Evolutionary conservation across 2,888 invertebrate genomes (phyloP).

Genomic region (Pollenia amentaria): DNA sequence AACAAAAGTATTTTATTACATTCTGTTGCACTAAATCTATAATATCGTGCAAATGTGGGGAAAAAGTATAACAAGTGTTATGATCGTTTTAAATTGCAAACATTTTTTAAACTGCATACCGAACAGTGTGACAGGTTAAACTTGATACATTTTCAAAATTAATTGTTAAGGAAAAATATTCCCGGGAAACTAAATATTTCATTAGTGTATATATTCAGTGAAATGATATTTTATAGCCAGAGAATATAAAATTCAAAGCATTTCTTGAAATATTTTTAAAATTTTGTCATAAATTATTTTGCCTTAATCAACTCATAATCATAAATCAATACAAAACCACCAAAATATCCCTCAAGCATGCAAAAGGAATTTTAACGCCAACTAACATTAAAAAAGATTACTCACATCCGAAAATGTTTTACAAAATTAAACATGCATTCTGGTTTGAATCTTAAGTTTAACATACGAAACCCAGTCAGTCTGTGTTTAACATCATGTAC

Average conservation of each 20-base stretch:
- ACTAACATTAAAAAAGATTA: conserved; percentile 13
- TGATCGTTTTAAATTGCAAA: not conserved
- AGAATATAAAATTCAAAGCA: no score
- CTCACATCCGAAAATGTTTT: not conserved
- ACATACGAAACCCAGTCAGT: not conserved
- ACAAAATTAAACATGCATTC: not conserved
- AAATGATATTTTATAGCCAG: no score
- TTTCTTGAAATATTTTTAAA: not conserved
- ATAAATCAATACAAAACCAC: conserved; percentile 19
- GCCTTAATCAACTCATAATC: not conserved
- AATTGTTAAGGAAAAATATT: not conserved
- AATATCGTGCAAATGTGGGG: conserved; percentile 7
- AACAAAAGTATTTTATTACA: conserved; percentile 57
- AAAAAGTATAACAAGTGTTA: not conserved
- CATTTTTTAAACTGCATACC: not conserved
- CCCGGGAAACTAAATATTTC: no score
- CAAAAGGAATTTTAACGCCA: not conserved
- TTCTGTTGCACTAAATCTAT: conserved; percentile 24
- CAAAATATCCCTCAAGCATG: not conserved
- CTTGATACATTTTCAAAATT: not conserved
- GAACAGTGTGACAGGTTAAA: conserved; percentile 21
- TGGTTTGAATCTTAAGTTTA: not conserved
- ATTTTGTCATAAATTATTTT: not conserved
- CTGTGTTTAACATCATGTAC: not conserved
- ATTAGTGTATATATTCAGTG: no score